Conservation (phyloP, 2,888 invertebrate species). For the Caenorhabditis doughertyi region DNA sequence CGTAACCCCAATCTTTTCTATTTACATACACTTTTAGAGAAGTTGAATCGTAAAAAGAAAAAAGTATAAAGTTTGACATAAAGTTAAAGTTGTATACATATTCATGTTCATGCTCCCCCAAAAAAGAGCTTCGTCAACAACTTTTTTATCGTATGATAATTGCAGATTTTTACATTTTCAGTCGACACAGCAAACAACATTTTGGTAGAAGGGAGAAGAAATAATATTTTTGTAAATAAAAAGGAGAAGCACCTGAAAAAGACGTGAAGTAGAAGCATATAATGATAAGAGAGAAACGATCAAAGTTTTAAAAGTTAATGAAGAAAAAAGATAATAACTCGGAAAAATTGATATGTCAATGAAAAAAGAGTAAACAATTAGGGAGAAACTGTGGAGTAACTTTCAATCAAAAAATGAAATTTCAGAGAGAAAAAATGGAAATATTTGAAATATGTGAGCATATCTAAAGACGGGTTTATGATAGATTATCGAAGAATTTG, state of each 20-base stretch:
- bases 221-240: slow-evolving; percentile 34
- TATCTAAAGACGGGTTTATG: background rate
- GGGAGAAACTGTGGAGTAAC: background rate
- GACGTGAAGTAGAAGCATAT: too few species aligned
- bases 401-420: background rate
- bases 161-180: background rate
- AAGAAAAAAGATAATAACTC: background rate
- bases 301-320: slow-evolving; percentile 25
- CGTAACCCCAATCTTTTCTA: slow-evolving; percentile 7
- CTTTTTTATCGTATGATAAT: slow-evolving; percentile 8
- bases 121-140: slow-evolving; percentile 2
- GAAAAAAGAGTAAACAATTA: background rate
- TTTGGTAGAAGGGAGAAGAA: background rate
- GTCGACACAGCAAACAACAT: slow-evolving; percentile 18
- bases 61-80: slow-evolving; percentile 27
- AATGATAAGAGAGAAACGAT: slow-evolving; percentile 29
- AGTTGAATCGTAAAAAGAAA: background rate
- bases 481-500: slow-evolving; percentile 1
- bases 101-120: background rate
- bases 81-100: slow-evolving; percentile 16
- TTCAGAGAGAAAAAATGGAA: background rate
- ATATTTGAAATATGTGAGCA: background rate
- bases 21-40: slow-evolving; percentile 50
- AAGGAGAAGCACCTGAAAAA: slow-evolving; percentile 6
- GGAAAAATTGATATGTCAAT: slow-evolving; percentile 3